Evolutionary conservation across 2,888 invertebrate genomes (phyloP).

Genomic region (Penaeus monodon): DNA sequence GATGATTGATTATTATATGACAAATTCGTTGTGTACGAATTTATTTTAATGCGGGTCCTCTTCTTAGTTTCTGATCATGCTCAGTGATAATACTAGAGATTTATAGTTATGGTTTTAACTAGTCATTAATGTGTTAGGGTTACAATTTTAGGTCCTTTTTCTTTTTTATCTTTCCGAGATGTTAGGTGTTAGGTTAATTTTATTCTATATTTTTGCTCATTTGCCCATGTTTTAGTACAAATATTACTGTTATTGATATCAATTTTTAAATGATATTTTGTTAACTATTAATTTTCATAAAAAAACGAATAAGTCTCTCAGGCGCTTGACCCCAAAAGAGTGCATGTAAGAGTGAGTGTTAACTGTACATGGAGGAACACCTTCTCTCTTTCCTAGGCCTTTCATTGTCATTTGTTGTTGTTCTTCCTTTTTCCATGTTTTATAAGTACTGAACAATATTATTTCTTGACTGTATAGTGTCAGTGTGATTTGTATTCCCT

Average conservation of each 20-base stretch:
- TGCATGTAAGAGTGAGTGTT: too few relatives aligned
- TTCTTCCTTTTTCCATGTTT: too few relatives aligned
- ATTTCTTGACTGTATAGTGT: too few relatives aligned
- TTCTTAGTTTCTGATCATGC: constrained; percentile 56
- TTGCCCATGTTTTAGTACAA: constrained; percentile 60
- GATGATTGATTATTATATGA: constrained; percentile 33
- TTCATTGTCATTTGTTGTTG: too few relatives aligned
- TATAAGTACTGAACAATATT: too few relatives aligned
- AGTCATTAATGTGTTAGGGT: constrained; percentile 62
- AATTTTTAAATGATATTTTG: constrained; percentile 26
- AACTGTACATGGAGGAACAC: too few relatives aligned
- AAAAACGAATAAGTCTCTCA: too few relatives aligned
- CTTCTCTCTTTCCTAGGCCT: too few relatives aligned
- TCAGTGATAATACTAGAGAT: constrained; percentile 51
- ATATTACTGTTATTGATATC: constrained; percentile 57
- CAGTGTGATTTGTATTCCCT: too few relatives aligned
- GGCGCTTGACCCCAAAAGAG: too few relatives aligned
- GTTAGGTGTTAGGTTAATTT: constrained; percentile 59
- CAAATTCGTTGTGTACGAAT: constrained; percentile 53
- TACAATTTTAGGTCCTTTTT: constrained; percentile 37
- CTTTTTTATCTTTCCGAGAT: constrained; percentile 42
- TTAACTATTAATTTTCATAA: too few relatives aligned
- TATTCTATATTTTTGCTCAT: constrained; percentile 58
- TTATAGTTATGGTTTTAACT: constrained; percentile 59
- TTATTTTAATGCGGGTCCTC: constrained; percentile 61